phyloP scores from a whole-genome alignment of 2,797 vertebrate species.

The Eleutherodactylus coqui region DNA sequence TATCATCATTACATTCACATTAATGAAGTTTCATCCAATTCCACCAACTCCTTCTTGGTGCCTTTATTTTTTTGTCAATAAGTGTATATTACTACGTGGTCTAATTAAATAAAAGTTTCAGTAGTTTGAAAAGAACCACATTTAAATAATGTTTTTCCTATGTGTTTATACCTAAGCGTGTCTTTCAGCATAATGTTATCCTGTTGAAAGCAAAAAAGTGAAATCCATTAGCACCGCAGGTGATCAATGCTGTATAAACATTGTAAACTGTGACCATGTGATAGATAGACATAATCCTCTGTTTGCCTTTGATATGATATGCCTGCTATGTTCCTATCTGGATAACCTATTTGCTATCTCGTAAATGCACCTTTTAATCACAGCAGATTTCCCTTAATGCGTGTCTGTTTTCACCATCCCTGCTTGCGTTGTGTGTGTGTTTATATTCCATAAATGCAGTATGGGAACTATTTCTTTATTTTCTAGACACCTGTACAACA shows the following conservation, averaged over 20 bases:
- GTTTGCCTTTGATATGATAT: constrained; percentile 6
- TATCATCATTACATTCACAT: too few relatives aligned
- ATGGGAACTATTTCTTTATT: constrained; percentile 46
- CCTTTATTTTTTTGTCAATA: too few relatives aligned
- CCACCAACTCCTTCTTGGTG: too few relatives aligned
- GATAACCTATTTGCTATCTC: constrained; percentile 9
- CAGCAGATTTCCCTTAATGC: constrained; percentile 25
- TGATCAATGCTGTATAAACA: constrained; percentile 31
- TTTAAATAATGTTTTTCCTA: background rate
- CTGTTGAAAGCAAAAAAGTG: background rate
- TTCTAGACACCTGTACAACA: constrained; percentile 77
- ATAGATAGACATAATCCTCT: background rate
- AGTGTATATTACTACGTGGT: too few relatives aligned
- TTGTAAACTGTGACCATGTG: constrained; percentile 22
- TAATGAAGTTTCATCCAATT: too few relatives aligned
- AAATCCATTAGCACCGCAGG: constrained; percentile 9
- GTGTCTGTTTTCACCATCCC: background rate
- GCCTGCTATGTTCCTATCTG: background rate
- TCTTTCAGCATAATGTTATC: background rate
- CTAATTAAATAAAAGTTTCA: background rate
- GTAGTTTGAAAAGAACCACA: background rate
- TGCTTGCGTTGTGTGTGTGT: constrained; percentile 12
- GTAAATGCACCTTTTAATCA: constrained; percentile 32
- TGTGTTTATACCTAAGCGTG: background rate
- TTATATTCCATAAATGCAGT: background rate